Conservation (phyloP, 1,140 invertebrate genomes). For the Venturia canescens region DNA sequence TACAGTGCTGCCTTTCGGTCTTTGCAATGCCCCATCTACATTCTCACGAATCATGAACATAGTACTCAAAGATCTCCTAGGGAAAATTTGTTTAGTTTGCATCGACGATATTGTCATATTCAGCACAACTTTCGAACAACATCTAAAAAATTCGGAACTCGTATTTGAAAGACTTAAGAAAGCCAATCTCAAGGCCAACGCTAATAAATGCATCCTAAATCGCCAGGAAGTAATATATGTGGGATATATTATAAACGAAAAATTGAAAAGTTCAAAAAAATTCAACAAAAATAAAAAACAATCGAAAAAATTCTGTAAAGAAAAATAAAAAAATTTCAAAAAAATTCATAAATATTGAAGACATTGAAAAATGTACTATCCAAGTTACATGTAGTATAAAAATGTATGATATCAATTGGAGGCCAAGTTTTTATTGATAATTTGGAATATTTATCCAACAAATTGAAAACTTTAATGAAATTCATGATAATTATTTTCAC, state of each 20-base stretch:
- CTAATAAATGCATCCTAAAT: slow-evolving; percentile 57
- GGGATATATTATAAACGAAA: slow-evolving; percentile 60
- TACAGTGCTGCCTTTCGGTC: slow-evolving; percentile 57
- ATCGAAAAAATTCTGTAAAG: too few relatives aligned
- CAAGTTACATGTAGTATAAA: too few relatives aligned
- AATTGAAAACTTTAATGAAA: too few relatives aligned
- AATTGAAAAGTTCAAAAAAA: too few relatives aligned
- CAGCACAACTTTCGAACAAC: slow-evolving; percentile 54
- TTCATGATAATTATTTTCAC: too few relatives aligned
- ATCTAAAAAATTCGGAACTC: slow-evolving; percentile 49
- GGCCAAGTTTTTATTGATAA: too few relatives aligned
- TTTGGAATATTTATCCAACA: too few relatives aligned
- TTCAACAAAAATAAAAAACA: too few relatives aligned
- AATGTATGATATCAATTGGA: too few relatives aligned
- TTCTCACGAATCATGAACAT: slow-evolving; percentile 54
- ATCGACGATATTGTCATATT: slow-evolving; percentile 62
- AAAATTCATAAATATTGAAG: too few relatives aligned
- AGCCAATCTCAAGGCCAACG: slow-evolving; percentile 51
- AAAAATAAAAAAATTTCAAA: too few relatives aligned
- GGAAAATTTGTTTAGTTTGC: slow-evolving; percentile 62
- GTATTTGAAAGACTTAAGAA: slow-evolving; percentile 53
- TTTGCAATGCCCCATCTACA: slow-evolving; percentile 56
- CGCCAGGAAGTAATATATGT: slow-evolving; percentile 54
- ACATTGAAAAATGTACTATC: too few relatives aligned
- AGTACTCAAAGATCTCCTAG: slow-evolving; percentile 48